These are phyloP conservation scores for Sternarchorhynchus goeldii DNA, from an alignment of 2,797 vertebrate species.

Conservation along the genomic window DNA sequence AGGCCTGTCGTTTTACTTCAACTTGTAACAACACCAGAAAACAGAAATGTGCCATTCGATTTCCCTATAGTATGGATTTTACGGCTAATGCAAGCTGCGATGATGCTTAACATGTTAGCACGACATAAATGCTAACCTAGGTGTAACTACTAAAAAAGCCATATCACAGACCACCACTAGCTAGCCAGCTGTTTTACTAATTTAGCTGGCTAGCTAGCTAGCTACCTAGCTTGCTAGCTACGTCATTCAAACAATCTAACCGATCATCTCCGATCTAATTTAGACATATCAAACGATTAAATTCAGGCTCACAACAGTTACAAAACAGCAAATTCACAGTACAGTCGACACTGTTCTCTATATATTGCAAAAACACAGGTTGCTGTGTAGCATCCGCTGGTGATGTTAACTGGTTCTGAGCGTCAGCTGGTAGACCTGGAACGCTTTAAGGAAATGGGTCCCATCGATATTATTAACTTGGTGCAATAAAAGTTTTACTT, in stretches of 20 bases:
- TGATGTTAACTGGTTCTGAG: neutral
- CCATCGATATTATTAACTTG: neutral
- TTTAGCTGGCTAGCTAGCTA: neutral
- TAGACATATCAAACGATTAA: neutral
- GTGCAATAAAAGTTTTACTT: conserved; percentile 38
- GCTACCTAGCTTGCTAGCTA: conserved; percentile 5
- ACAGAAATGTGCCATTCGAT: neutral
- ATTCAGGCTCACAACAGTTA: neutral
- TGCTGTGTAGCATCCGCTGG: conserved; percentile 27
- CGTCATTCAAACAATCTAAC: conserved; percentile 5
- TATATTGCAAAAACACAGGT: neutral
- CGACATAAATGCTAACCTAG: neutral
- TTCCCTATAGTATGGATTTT: neutral
- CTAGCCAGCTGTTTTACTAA: too few species aligned
- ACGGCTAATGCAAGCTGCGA: too few species aligned
- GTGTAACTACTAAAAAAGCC: too few species aligned
- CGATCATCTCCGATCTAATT: neutral
- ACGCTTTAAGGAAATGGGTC: neutral
- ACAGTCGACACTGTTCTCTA: neutral
- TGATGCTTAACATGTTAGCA: neutral
- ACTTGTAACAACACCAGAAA: conserved; percentile 1
- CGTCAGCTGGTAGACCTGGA: neutral
- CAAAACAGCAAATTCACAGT: neutral
- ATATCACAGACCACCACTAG: too few species aligned
- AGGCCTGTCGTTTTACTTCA: conserved; percentile 5